Base-by-base conservation (phyloP, 2,113 vertebrate species). In the Otis tarda region DNA sequence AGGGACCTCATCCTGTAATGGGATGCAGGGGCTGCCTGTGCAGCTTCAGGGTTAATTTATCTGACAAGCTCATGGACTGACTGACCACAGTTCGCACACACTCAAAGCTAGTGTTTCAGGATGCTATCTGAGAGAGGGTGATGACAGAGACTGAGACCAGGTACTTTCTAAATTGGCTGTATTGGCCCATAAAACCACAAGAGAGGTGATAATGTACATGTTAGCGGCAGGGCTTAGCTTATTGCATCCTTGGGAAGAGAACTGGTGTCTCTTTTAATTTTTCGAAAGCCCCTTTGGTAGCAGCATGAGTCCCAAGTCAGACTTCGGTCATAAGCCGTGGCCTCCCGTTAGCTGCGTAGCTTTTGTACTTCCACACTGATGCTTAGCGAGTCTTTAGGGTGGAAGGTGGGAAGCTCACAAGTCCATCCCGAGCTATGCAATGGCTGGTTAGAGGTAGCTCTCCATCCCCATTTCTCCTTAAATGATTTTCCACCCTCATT, bases 141-240 rank as follows among this genome's bases (percentile, higher is more conserved):
- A 80, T 94, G 87, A 92, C 30, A 0, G 90, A 96, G 90, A 90
- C 64, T 83, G 94, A 90, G 90, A 96, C 55, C 81, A 84, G 90
- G 88, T 78, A 87, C 90, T 94, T 96, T 97, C 92, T 96, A 89
- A 88, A 93, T 95, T 92, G 92, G 12, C 60, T 96, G 49, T 83
- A 13, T 49, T 83, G 75, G 83, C 80, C 55, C 27, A 31, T 89
- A 60, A 95, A 96, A 92, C 89, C 96, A 87, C 92, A 93, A 82
- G 76, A 71, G 95, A 92, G 82, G 69, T 89, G 45, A 31, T 43
- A 70, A n/a, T 8, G 17, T 60, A 56, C 56, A 69, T 1, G 3
- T 31, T 71, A 86, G 89, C 2, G 18, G 27, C 55, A 73, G n/a
- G 31, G 43, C 59, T 83, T 78, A 81, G 22, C 22, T 81, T 60